phyloP scores from a whole-genome alignment of 1,140 invertebrate genomes.

The Ericerus pela region DNA sequence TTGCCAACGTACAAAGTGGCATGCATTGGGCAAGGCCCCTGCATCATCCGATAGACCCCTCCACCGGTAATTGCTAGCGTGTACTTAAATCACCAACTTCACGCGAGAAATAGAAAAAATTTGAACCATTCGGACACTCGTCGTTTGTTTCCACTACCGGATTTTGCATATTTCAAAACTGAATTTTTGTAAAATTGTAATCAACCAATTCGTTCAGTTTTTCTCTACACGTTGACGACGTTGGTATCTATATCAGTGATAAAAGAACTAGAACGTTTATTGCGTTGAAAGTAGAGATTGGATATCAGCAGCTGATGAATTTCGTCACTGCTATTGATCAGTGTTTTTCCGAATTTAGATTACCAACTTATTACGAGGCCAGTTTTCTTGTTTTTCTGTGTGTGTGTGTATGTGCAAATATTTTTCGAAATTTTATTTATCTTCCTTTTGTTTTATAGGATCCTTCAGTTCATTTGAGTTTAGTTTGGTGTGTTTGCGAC shows the following conservation, averaged over 20 bases:
- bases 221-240: conserved; percentile 37
- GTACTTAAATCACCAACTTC: too few relatives aligned
- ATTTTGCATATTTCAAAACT: neutral
- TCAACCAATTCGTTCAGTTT: conserved; percentile 41
- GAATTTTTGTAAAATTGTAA: neutral
- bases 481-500: conserved; percentile 20
- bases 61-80: too few relatives aligned
- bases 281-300: conserved; percentile 39
- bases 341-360: conserved; percentile 45
- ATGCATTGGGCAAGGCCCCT: too few relatives aligned
- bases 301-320: conserved; percentile 35
- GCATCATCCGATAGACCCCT: too few relatives aligned
- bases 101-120: neutral
- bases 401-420: neutral
- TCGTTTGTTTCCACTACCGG: neutral
- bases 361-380: conserved; percentile 42
- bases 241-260: conserved; percentile 55
- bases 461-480: conserved; percentile 22
- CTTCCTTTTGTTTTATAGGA: conserved; percentile 21
- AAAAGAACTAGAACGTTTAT: conserved; percentile 58
- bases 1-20: too few relatives aligned
- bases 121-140: neutral
- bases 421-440: neutral
- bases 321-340: conserved; percentile 40
- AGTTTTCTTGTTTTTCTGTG: neutral